Evolutionary conservation across 1,140 invertebrate genomes (phyloP).

Genomic region (Helicoverpa armigera): DNA sequence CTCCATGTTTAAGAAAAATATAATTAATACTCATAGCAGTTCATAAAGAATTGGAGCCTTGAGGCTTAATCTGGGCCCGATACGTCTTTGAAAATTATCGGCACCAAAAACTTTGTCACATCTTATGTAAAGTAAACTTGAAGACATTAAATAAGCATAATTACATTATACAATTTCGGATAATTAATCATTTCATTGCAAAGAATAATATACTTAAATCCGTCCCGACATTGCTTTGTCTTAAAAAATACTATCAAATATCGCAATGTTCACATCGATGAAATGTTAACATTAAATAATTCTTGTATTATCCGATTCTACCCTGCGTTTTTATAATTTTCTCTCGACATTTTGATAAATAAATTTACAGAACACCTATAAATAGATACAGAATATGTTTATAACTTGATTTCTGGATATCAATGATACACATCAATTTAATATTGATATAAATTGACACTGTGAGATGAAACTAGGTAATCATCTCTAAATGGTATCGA

Average conservation of each 20-base stretch:
- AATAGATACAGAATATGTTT: slow-evolving; percentile 38
- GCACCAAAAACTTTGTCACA: too few relatives aligned
- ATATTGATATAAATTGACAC: slow-evolving; percentile 80
- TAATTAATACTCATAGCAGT: too few relatives aligned
- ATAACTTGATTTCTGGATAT: slow-evolving; percentile 16
- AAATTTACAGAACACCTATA: slow-evolving; percentile 50
- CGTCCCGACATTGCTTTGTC: slow-evolving; percentile 4
- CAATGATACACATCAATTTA: slow-evolving; percentile 59
- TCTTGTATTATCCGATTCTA: slow-evolving; percentile 73
- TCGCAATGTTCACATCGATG: slow-evolving; percentile 14
- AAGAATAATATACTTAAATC: background rate
- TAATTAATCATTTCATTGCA: background rate
- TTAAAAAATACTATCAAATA: slow-evolving; percentile 25
- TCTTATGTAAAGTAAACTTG: too few relatives aligned
- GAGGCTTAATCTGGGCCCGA: too few relatives aligned
- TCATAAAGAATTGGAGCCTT: too few relatives aligned
- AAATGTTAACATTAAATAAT: slow-evolving; percentile 52
- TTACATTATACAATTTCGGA: too few relatives aligned
- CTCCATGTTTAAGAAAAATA: too few relatives aligned
- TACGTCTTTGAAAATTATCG: too few relatives aligned
- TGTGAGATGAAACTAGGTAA: slow-evolving; percentile 69
- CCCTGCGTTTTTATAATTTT: slow-evolving; percentile 72
- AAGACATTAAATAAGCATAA: too few relatives aligned
- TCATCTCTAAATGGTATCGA: slow-evolving; percentile 81
- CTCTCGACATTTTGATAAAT: slow-evolving; percentile 63